These are phyloP conservation scores for Meliscaeva auricollis DNA, from an alignment of 2,888 invertebrate species.

Conservation along the genomic window DNA sequence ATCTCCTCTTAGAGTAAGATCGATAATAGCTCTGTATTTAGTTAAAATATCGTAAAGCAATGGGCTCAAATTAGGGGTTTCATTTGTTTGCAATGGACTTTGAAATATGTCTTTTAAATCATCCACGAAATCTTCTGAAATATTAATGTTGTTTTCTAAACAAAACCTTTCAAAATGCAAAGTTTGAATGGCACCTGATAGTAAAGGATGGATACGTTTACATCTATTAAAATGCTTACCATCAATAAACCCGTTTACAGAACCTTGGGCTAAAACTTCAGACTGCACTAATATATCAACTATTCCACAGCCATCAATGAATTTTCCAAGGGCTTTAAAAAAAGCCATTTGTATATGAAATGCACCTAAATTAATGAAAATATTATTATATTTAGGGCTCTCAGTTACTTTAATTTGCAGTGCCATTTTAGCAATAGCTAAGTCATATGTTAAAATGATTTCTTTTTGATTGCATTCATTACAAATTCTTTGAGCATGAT, in stretches of 20 bases:
- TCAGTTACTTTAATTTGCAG: background rate
- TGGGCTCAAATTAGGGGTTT: background rate
- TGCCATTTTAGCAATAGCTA: conserved; percentile 1
- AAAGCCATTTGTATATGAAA: background rate
- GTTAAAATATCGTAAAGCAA: background rate
- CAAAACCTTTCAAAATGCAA: background rate
- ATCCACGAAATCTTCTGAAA: background rate
- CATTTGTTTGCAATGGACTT: background rate
- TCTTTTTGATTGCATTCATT: background rate
- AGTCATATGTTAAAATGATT: background rate
- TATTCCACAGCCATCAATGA: background rate
- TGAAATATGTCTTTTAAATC: background rate
- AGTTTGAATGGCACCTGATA: background rate
- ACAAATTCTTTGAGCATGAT: background rate
- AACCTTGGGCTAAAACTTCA: background rate
- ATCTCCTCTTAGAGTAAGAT: conserved; percentile 10
- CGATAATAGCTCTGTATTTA: background rate
- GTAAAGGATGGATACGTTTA: background rate
- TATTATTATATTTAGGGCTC: background rate
- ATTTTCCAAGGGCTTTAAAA: background rate
- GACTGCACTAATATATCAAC: background rate
- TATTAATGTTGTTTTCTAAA: background rate
- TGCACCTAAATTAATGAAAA: background rate
- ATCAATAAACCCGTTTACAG: background rate
- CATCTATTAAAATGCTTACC: background rate